Conservation (phyloP, 2,888 invertebrate species). For the Altica lythri region DNA sequence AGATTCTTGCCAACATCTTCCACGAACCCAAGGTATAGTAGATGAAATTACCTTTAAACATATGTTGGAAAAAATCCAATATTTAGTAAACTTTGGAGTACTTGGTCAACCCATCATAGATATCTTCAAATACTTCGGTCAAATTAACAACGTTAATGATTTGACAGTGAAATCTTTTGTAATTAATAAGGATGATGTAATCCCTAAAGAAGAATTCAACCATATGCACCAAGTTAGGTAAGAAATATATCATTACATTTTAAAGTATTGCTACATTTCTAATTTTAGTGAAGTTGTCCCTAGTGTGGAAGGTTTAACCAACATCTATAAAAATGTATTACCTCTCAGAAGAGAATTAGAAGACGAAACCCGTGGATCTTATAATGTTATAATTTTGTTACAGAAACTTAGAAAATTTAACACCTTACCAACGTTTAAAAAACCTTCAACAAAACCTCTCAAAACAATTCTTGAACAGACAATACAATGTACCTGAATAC, state of each 20-base stretch:
- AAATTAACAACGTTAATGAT: neutral
- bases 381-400: neutral
- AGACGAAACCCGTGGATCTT: too few species aligned
- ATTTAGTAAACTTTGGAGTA: neutral
- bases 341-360: neutral
- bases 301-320: neutral
- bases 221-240: constrained; percentile 2
- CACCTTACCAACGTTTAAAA: neutral
- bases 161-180: neutral
- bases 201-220: neutral
- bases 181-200: neutral
- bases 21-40: constrained; percentile 4
- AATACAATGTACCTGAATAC: too few species aligned
- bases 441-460: neutral
- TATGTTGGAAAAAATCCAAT: neutral
- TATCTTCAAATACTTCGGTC: neutral
- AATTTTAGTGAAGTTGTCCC: constrained; percentile 6
- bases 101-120: neutral
- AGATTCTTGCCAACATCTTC: neutral
- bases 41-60: neutral
- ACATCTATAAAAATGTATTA: neutral
- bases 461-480: neutral
- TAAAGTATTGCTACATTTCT: neutral
- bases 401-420: neutral
- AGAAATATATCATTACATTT: neutral